Conservation (phyloP, 2,797 vertebrate species). For the Smutsia temminckii region DNA sequence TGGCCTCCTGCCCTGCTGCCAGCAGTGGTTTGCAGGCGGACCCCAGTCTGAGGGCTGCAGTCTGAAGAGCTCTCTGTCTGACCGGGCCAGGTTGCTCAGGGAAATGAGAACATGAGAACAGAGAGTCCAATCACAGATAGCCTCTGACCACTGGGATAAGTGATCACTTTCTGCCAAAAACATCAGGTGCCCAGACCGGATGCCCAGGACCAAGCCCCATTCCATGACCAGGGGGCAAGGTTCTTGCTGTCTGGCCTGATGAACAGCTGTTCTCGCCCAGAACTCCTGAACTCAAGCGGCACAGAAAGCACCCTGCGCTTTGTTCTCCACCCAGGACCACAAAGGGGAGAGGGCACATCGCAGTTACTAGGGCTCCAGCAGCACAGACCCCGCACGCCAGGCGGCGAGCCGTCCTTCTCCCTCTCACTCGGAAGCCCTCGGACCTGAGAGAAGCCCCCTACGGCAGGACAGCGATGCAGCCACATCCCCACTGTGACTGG, state of each 20-base stretch:
- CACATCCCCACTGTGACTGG: neutral
- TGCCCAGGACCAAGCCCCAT: neutral
- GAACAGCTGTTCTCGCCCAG: neutral
- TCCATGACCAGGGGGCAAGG: neutral
- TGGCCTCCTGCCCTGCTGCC: neutral
- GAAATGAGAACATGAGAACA: neutral
- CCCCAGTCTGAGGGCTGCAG: neutral
- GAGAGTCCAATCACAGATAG: neutral
- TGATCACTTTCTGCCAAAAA: neutral
- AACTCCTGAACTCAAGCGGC: neutral
- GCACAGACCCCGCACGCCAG: neutral
- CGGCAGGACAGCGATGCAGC: neutral
- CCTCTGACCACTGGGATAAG: neutral
- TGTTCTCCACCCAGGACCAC: neutral
- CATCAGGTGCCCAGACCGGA: neutral
- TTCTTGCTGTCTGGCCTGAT: neutral
- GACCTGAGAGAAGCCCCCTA: neutral
- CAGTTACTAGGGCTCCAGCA: neutral
- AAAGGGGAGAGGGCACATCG: constrained; percentile 1
- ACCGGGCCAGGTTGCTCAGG: neutral
- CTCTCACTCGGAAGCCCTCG: neutral
- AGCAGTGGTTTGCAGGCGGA: neutral
- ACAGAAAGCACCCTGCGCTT: neutral
- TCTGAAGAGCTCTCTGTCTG: neutral
- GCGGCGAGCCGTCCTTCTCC: neutral